phyloP scores from a whole-genome alignment of 2,888 invertebrate species.

The Fabriciana adippe region DNA sequence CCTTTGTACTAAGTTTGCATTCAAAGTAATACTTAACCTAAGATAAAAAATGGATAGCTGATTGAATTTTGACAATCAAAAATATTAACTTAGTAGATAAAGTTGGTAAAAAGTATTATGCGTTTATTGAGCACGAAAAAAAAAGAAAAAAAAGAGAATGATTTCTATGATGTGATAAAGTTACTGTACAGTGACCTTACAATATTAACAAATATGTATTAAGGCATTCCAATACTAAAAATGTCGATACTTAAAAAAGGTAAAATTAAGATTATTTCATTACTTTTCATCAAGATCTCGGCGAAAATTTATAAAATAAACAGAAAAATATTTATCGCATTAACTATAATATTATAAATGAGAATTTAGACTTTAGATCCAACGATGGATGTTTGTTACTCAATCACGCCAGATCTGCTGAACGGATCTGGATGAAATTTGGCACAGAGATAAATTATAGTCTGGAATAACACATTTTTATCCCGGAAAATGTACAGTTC shows the following conservation, averaged over 20 bases:
- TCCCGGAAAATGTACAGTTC: too few relatives aligned
- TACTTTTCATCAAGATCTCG: not conserved
- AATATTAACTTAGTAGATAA: slow-evolving; percentile 11
- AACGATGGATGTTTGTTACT: too few relatives aligned
- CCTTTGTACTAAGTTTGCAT: slow-evolving; percentile 37
- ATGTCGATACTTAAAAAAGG: slow-evolving; percentile 17
- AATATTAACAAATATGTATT: slow-evolving; percentile 33
- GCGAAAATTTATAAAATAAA: not conserved
- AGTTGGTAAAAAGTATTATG: slow-evolving; percentile 31
- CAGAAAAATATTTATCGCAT: not conserved
- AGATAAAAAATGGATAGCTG: slow-evolving; percentile 20
- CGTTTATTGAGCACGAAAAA: slow-evolving; percentile 24
- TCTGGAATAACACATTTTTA: too few relatives aligned
- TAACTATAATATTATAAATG: not conserved
- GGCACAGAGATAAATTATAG: too few relatives aligned
- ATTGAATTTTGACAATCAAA: slow-evolving; percentile 17
- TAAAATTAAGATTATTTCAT: not conserved
- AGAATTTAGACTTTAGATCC: not conserved
- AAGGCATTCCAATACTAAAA: slow-evolving; percentile 28
- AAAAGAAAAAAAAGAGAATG: slow-evolving; percentile 11
- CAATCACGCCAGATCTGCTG: too few relatives aligned
- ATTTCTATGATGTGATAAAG: not conserved
- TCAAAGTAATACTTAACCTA: slow-evolving; percentile 29
- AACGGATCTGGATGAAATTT: too few relatives aligned
- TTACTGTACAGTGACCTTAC: slow-evolving; percentile 28